A percentile compares a stretch with the other conserved stretches of the same genome.
Conservation (phyloP, 2,113 vertebrate species). For the Trogon melanurus region DNA sequence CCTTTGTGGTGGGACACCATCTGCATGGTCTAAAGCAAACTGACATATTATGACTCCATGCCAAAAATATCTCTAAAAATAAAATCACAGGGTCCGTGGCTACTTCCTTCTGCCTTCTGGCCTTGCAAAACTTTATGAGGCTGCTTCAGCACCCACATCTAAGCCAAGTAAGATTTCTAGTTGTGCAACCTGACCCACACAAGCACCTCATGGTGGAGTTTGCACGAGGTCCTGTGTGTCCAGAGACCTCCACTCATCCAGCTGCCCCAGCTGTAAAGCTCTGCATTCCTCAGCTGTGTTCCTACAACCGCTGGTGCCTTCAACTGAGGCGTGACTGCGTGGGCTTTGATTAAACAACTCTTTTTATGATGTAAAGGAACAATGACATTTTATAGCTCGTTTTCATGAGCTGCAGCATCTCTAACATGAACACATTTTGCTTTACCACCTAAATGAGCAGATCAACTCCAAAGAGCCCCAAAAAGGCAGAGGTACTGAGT, state of each 20-base stretch:
- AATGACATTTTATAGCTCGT: background rate
- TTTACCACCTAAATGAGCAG: background rate
- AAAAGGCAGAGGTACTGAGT: background rate
- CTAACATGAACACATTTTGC: background rate
- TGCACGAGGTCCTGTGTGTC: accelerated
- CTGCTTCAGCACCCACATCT: background rate
- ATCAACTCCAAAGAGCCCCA: background rate
- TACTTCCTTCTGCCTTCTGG: background rate
- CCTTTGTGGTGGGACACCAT: background rate
- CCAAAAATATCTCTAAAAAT: background rate
- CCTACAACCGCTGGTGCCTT: background rate
- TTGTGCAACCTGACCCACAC: background rate
- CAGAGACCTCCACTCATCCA: background rate
- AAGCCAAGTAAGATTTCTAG: background rate
- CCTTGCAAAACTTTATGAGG: background rate
- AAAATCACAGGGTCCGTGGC: background rate
- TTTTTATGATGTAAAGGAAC: background rate
- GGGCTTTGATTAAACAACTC: background rate
- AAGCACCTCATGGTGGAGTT: background rate
- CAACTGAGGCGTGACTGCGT: background rate
- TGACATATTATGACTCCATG: background rate
- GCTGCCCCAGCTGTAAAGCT: accelerated
- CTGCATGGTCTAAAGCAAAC: background rate
- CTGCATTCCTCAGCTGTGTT: background rate
- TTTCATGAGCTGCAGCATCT: background rate